A percentile compares a stretch with the other conserved stretches of the same genome.
These are phyloP conservation scores for Lydus trimaculatus DNA, from an alignment of 2,888 invertebrate genomes.

Conservation along the genomic window DNA sequence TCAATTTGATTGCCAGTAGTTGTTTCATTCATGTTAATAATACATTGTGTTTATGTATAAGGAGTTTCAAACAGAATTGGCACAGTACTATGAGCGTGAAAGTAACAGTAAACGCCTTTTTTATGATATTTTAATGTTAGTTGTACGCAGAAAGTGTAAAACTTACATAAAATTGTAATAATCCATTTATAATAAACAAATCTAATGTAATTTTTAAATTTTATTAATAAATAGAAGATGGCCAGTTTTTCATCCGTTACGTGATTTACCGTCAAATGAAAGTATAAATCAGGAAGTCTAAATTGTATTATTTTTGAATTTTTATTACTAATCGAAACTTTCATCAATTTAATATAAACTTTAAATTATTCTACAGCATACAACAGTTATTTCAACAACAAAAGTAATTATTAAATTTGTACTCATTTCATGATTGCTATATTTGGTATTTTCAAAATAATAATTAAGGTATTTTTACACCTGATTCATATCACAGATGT, in stretches of 20 bases:
- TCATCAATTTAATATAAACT: not conserved
- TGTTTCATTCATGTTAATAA: not conserved
- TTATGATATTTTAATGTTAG: not conserved
- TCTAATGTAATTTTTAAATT: not conserved
- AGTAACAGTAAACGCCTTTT: slow-evolving; percentile 3
- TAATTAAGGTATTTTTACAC: no score
- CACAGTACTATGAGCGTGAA: slow-evolving; percentile 5
- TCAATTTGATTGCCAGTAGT: not conserved
- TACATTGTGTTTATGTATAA: not conserved
- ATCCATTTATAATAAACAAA: not conserved
- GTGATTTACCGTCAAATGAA: not conserved
- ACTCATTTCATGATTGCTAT: no score
- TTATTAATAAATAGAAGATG: no score
- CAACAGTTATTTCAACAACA: not conserved
- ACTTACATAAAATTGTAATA: not conserved
- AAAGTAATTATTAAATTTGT: no score
- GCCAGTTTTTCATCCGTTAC: not conserved
- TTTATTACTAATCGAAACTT: not conserved
- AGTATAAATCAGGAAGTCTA: not conserved
- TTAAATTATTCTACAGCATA: not conserved
- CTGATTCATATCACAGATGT: no score
- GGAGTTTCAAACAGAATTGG: not conserved
- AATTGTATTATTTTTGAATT: not conserved
- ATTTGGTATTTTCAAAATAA: no score
- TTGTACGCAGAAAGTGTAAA: slow-evolving; percentile 1